These are phyloP conservation scores for Linepithema humile DNA, from an alignment of 1,140 invertebrate genomes.

Conservation along the genomic window DNA sequence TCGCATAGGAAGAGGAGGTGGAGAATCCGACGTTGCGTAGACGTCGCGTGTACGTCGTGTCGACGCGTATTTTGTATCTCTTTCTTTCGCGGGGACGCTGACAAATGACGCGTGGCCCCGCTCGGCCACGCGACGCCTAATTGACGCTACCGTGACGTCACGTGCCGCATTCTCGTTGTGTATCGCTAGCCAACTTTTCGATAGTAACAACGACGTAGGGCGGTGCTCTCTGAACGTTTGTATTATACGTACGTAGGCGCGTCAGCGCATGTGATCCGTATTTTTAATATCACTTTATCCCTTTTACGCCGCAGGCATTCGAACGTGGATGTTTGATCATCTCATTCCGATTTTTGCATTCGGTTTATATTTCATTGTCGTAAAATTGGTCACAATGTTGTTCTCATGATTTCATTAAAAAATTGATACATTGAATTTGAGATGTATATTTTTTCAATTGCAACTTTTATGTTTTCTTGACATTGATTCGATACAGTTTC, in stretches of 20 bases:
- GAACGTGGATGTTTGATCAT: background rate
- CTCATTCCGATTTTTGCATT: background rate
- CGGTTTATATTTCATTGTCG: background rate
- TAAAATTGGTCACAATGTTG: too few relatives aligned
- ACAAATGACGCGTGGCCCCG: constrained; percentile 80
- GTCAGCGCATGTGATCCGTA: constrained; percentile 15
- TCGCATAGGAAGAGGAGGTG: constrained; percentile 31
- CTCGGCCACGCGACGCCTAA: constrained; percentile 79
- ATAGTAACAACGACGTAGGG: background rate
- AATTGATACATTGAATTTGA: too few relatives aligned
- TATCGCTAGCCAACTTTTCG: constrained; percentile 43
- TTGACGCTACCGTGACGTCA: constrained; percentile 78
- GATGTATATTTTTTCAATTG: too few relatives aligned
- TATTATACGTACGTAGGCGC: background rate
- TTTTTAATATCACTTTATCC: background rate
- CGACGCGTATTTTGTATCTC: constrained; percentile 17
- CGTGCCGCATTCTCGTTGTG: constrained; percentile 69
- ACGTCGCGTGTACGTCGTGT: background rate
- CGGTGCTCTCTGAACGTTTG: background rate
- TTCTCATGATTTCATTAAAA: too few relatives aligned
- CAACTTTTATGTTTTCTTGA: too few relatives aligned
- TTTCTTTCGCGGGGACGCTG: constrained; percentile 67
- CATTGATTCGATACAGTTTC: too few relatives aligned
- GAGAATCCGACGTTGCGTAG: constrained; percentile 47
- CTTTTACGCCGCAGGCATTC: background rate